Evolutionary conservation across 2,797 vertebrate genomes (phyloP).

Genomic region (Sebastiscus tertius): DNA sequence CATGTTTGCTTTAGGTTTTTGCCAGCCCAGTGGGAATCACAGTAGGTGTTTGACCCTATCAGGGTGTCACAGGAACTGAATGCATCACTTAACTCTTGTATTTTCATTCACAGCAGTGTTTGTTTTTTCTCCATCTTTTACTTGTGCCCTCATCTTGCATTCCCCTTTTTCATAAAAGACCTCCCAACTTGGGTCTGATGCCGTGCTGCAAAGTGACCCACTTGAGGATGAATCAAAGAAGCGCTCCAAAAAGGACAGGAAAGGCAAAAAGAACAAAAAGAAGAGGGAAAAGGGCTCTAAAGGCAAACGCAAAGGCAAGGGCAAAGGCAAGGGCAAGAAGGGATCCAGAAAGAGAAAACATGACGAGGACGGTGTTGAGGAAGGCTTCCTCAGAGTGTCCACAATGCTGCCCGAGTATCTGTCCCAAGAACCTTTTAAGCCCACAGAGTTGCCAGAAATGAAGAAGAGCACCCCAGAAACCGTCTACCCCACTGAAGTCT

Average conservation of each 20-base stretch:
- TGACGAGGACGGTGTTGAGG: conserved; percentile 65
- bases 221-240: conserved; percentile 55
- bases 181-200: conserved; percentile 47
- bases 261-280: conserved; percentile 83
- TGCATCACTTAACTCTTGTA: conserved; percentile 7
- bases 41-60: conserved; percentile 1
- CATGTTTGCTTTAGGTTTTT: conserved; percentile 38
- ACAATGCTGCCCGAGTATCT: conserved; percentile 67
- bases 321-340: conserved; percentile 64
- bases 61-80: neutral
- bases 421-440: conserved; percentile 49
- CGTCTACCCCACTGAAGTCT: conserved; percentile 26
- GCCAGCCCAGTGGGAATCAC: conserved; percentile 25
- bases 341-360: conserved; percentile 74
- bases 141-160: conserved; percentile 29
- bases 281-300: conserved; percentile 80
- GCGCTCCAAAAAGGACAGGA: conserved; percentile 69
- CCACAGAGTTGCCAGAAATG: conserved; percentile 43
- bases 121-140: conserved; percentile 51
- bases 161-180: conserved; percentile 63
- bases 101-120: conserved; percentile 54
- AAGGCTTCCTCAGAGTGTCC: conserved; percentile 71
- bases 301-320: conserved; percentile 75
- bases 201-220: conserved; percentile 64
- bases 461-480: conserved; percentile 20